A percentile compares a stretch with the other conserved stretches of the same genome.
phyloP scores from a whole-genome alignment of 2,797 vertebrate genomes.

The Diceros bicornis region DNA sequence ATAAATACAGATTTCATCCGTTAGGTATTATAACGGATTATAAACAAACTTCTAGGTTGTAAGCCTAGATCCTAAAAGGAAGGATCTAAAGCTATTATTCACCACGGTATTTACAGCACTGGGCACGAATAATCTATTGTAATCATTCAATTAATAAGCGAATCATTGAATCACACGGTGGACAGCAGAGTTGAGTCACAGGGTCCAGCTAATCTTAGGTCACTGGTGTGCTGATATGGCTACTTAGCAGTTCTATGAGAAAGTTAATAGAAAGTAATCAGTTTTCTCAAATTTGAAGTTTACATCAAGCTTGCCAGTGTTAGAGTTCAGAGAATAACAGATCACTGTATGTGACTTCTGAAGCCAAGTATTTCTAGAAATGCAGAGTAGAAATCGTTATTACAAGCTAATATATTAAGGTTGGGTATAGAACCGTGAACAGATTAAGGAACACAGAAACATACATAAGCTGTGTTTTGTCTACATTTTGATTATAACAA shows the following conservation, averaged over 20 bases:
- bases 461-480: not conserved
- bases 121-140: not conserved
- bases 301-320: not conserved
- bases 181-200: conserved; percentile 33
- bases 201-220: not conserved
- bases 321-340: conserved; percentile 24
- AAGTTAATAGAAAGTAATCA: not conserved
- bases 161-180: not conserved
- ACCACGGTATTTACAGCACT: not conserved
- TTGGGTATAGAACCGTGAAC: not conserved
- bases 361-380: conserved; percentile 59
- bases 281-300: conserved; percentile 60
- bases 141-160: conserved; percentile 46
- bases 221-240: not conserved
- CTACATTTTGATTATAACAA: conserved; percentile 31
- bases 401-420: conserved; percentile 1
- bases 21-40: conserved; percentile 54
- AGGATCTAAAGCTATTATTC: conserved; percentile 22
- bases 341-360: conserved; percentile 5
- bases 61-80: not conserved
- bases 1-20: not conserved
- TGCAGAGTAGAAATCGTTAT: not conserved
- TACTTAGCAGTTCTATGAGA: conserved; percentile 25
- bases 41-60: not conserved
- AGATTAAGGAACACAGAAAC: conserved; percentile 28